phyloP scores from a whole-genome alignment of 2,113 vertebrate species.

The Aphyosemion australe region DNA sequence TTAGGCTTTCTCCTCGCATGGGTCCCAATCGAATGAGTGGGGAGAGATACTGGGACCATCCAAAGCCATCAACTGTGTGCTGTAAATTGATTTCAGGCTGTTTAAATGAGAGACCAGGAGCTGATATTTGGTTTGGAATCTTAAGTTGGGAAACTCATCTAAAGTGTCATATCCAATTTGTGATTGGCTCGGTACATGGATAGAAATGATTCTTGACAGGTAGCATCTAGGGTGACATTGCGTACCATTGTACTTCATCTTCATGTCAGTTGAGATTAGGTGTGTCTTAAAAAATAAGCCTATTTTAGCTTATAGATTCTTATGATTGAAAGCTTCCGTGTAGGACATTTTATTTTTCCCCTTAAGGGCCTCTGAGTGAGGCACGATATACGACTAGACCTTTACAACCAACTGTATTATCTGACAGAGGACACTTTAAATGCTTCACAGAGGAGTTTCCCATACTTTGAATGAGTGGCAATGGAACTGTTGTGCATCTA shows the following conservation, averaged over 20 bases:
- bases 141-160: conserved; percentile 56
- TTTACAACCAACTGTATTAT: not conserved
- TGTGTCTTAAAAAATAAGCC: not conserved
- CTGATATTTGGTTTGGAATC: conserved; percentile 57
- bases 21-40: conserved; percentile 38
- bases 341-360: not conserved
- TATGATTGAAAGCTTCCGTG: not conserved
- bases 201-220: conserved; percentile 48
- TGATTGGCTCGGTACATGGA: conserved; percentile 24
- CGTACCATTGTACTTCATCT: conserved; percentile 24
- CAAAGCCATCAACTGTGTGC: conserved; percentile 24
- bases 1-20: conserved; percentile 46
- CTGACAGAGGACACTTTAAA: not conserved
- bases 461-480: not conserved
- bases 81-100: conserved; percentile 56
- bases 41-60: conserved; percentile 34
- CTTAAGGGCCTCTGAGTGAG: not conserved
- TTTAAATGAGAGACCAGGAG: conserved; percentile 35
- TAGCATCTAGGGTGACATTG: conserved; percentile 11
- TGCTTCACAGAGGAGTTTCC: not conserved
- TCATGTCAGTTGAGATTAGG: not conserved
- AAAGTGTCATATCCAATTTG: conserved; percentile 56
- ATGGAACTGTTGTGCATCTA: not conserved
- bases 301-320: conserved; percentile 12
- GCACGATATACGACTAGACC: not conserved